A percentile compares a stretch with the other conserved stretches of the same genome.
These are phyloP conservation scores for Kradibia gibbosae DNA, from an alignment of 1,140 invertebrate species.

Conservation along the genomic window DNA sequence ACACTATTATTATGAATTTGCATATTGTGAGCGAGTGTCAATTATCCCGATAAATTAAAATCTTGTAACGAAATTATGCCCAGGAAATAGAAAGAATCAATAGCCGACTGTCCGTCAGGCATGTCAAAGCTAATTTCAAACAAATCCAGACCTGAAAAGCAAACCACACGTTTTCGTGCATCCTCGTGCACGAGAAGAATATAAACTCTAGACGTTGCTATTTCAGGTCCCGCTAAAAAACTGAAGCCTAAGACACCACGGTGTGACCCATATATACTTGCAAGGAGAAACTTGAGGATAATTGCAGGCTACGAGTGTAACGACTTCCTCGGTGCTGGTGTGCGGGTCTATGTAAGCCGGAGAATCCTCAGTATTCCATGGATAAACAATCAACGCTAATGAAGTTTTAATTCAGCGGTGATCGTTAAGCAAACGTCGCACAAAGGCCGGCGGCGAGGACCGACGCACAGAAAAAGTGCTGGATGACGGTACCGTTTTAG, in stretches of 20 bases:
- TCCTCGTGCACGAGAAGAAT: background rate
- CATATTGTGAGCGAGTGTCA: background rate
- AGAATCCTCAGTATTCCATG: background rate
- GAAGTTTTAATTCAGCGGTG: conserved; percentile 45
- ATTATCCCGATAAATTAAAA: background rate
- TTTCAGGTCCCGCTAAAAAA: background rate
- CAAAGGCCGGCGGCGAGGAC: no score
- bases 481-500: no score
- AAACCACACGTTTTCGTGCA: background rate
- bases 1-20: background rate
- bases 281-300: conserved; percentile 9
- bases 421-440: conserved; percentile 36
- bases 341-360: background rate
- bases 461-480: no score
- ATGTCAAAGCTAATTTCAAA: background rate
- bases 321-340: background rate
- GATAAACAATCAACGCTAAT: conserved; percentile 44
- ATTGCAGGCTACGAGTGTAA: conserved; percentile 19
- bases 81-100: background rate
- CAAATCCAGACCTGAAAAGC: background rate
- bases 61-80: background rate
- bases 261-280: conserved; percentile 15
- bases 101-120: background rate
- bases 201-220: background rate
- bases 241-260: background rate